Evolutionary conservation across 2,797 vertebrate genomes (phyloP).

Genomic region (Cossypha polioptera): DNA sequence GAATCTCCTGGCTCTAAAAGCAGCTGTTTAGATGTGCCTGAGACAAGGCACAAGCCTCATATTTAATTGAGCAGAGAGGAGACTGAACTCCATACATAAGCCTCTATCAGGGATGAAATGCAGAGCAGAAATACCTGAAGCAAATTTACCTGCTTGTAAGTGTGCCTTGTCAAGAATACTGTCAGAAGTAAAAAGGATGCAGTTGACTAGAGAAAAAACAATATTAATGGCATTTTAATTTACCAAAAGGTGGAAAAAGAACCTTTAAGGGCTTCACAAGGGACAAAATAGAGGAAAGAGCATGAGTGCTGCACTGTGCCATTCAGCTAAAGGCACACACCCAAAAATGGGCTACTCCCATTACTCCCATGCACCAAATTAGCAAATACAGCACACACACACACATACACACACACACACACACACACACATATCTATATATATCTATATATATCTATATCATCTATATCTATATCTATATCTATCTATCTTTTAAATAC

Average conservation of each 20-base stretch:
- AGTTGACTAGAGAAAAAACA: neutral
- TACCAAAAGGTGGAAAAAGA: neutral
- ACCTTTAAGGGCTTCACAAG: neutral
- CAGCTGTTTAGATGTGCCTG: neutral
- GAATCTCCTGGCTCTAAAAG: neutral
- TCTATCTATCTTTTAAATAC: neutral
- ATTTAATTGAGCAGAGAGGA: neutral
- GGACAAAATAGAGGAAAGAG: neutral
- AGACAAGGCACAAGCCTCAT: neutral
- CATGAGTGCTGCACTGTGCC: fast-evolving
- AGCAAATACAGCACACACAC: neutral
- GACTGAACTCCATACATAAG: fast-evolving
- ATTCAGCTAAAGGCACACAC: neutral
- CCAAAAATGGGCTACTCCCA: neutral
- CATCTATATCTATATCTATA: neutral
- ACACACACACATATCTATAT: too few species aligned
- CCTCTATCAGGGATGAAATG: neutral
- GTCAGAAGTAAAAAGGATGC: neutral
- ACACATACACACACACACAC: too few species aligned
- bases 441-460: neutral
- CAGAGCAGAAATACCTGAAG: neutral
- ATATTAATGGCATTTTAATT: neutral
- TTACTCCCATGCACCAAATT: neutral
- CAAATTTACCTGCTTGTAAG: neutral
- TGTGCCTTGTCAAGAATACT: neutral